phyloP scores from a whole-genome alignment of 2,888 invertebrate genomes.

The Meliscaeva auricollis region DNA sequence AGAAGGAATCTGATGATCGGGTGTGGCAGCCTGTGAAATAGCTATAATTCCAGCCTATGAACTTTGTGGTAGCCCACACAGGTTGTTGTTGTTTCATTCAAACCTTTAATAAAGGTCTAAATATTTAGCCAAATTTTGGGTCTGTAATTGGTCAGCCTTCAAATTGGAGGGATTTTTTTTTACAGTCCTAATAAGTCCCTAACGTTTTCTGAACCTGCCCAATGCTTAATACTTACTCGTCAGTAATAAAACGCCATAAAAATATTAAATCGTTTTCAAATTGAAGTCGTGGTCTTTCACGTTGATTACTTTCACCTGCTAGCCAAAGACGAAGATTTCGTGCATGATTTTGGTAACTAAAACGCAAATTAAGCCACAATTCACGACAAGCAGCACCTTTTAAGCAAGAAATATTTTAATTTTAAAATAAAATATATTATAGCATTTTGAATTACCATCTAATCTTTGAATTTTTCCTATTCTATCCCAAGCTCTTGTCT shows the following conservation, averaged over 20 bases:
- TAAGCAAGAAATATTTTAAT: not conserved
- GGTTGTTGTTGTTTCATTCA: too few relatives aligned
- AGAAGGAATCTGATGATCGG: too few relatives aligned
- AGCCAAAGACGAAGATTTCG: conserved; percentile 77
- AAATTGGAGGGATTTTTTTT: too few relatives aligned
- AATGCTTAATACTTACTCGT: conserved; percentile 65
- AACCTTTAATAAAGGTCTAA: too few relatives aligned
- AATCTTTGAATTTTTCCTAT: conserved; percentile 77
- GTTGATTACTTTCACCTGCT: conserved; percentile 48
- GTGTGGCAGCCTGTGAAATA: too few relatives aligned
- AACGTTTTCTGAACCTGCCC: too few relatives aligned
- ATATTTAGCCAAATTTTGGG: too few relatives aligned
- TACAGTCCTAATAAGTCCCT: too few relatives aligned
- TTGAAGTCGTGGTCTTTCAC: conserved; percentile 78
- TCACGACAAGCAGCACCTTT: conserved; percentile 77
- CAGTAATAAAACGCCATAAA: conserved; percentile 79
- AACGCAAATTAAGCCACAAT: conserved; percentile 80
- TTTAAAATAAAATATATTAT: not conserved
- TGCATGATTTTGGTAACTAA: conserved; percentile 79
- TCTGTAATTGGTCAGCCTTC: too few relatives aligned
- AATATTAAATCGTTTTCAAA: conserved; percentile 80
- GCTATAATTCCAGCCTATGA: too few relatives aligned
- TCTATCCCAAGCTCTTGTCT: conserved; percentile 78
- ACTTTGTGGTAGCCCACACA: too few relatives aligned
- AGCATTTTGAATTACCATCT: conserved; percentile 64